Evolutionary conservation across 2,113 vertebrate genomes (phyloP), one percentile per base, ranked within the genome.

Genomic region (Eubucco bourcierii): DNA sequence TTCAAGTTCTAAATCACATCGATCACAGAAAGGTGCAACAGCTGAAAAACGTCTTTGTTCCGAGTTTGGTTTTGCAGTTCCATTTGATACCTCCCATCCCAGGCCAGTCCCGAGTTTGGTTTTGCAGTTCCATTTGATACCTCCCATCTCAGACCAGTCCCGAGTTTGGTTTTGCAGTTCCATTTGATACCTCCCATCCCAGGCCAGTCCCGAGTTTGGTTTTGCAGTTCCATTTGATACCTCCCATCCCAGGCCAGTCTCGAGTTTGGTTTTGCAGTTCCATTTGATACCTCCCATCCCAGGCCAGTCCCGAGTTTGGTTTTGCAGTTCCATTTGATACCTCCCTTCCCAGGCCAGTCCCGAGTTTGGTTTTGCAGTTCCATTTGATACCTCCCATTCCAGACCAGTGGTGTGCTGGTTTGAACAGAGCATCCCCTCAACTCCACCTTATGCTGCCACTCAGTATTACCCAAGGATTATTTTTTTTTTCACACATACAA

Each of bases 381-480:
- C 18, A 3, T 1, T 9, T 3, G 21, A 17, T 34, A 24, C 29
- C 55, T 8, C 1, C 8, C 34, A 24, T 31, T 41, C 23, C 34
- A 16, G 8, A 53, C 5, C 50, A 41, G 60, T 1, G 2, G 19
- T 29, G 23, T 2, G 1, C 33, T 34, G 8, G 34, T 28, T 50
- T 47, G 15, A 58, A 24, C 4, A 17, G 25, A 58, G 1, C 3
- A 39, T 39, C 11, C 18, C 2, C 66, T 58, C 64, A 44, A 2
- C 46, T 46, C 34, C 25, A 3, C 34, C 11, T 23, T 3, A 5
- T 16, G 4, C 12, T 44, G 39, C 66, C 52, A 7, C 3, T 8
- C 12, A 0, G 7, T 34, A 4, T 7, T 19, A 21, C n/a, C 37
- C 4, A 39, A 29, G n/a, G 23, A 15, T 50, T 0, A 3, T 9